Evolutionary conservation across 2,113 vertebrate species (phyloP).

Genomic region (Dryoscopus gambensis): DNA sequence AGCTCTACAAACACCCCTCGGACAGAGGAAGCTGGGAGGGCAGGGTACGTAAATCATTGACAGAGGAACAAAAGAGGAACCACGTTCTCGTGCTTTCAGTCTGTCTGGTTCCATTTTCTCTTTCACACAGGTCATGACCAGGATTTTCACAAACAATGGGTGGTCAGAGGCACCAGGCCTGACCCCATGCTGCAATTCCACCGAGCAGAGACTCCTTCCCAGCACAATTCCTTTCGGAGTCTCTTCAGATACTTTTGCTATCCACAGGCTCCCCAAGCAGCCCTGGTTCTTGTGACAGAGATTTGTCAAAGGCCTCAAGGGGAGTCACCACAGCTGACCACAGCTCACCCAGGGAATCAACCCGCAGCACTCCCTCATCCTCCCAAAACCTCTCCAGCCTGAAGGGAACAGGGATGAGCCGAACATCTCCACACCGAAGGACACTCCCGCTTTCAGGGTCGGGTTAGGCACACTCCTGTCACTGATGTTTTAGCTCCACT

Average conservation of each 20-base stretch:
- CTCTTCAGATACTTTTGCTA: not conserved
- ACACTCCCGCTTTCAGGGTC: too few species aligned
- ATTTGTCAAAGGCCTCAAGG: not conserved
- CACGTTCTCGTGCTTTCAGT: not conserved
- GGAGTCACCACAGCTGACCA: not conserved
- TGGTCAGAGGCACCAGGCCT: not conserved
- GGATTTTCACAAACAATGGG: not conserved
- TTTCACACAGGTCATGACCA: not conserved
- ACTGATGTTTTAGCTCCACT: not conserved
- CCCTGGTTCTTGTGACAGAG: not conserved
- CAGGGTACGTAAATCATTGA: not conserved
- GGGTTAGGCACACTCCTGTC: rapidly evolving
- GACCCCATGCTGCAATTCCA: not conserved
- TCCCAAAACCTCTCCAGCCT: not conserved
- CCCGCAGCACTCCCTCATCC: not conserved
- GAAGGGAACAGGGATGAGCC: not conserved
- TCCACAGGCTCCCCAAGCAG: not conserved
- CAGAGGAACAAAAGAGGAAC: not conserved
- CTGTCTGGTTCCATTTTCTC: not conserved
- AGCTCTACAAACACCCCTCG: not conserved
- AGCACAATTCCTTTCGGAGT: not conserved
- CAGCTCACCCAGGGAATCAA: not conserved
- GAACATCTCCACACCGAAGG: not conserved
- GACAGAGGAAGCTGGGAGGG: not conserved
- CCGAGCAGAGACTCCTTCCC: not conserved